These are phyloP conservation scores for Oncorhynchus tshawytscha DNA, from an alignment of 2,113 vertebrate species.

Conservation along the genomic window DNA sequence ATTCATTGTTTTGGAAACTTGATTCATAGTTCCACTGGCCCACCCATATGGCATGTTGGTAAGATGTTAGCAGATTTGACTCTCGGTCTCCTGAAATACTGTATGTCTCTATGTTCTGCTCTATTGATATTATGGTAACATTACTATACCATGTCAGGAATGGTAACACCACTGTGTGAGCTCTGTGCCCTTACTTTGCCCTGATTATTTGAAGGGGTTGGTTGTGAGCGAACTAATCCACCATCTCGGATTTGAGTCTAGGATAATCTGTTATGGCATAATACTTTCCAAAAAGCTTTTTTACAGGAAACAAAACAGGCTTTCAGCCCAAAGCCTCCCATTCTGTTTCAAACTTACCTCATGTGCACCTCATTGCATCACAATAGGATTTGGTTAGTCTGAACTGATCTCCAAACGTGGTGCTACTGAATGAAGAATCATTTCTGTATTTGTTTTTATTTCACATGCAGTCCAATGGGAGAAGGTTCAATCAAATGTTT, in stretches of 20 bases:
- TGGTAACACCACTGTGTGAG: background rate
- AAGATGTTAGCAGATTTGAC: background rate
- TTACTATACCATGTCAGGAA: background rate
- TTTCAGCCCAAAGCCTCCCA: background rate
- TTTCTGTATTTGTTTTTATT: background rate
- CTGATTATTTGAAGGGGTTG: background rate
- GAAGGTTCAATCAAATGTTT: background rate
- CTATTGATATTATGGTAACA: too few relatives aligned
- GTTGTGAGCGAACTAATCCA: slow-evolving; percentile 4
- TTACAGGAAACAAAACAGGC: slow-evolving; percentile 11
- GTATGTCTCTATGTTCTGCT: too few relatives aligned
- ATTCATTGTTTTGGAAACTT: background rate
- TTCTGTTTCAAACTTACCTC: background rate
- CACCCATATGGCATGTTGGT: background rate
- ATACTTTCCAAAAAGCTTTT: background rate
- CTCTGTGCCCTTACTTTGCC: background rate
- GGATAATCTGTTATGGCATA: slow-evolving; percentile 6
- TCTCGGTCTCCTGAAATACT: background rate
- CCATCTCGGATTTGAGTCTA: background rate
- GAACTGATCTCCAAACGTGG: background rate
- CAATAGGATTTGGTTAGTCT: background rate
- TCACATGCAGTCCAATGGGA: background rate
- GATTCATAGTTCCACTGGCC: background rate
- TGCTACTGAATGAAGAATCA: background rate
- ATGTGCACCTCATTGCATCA: background rate